Percentiles rank a stretch among this genome's conserved stretches.
These are phyloP conservation scores for Brotula barbata DNA, from an alignment of 2,797 vertebrate species.

Conservation along the genomic window DNA sequence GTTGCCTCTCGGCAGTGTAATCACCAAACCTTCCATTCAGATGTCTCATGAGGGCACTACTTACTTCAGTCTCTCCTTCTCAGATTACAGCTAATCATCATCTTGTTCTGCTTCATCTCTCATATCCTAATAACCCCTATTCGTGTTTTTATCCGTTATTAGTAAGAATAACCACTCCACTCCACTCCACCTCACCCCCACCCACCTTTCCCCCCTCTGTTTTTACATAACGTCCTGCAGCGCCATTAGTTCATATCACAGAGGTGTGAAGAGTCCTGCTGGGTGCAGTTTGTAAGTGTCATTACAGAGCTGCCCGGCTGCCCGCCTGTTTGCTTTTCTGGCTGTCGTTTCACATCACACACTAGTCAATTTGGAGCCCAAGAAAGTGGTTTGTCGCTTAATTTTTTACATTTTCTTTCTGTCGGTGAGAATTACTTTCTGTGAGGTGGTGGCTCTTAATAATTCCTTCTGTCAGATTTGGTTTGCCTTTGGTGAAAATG, in stretches of 20 bases:
- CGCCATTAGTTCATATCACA: conserved; percentile 56
- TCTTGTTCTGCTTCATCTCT: conserved; percentile 58
- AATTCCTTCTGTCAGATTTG: conserved; percentile 26
- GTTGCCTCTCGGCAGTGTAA: conserved; percentile 41
- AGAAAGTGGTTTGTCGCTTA: conserved; percentile 28
- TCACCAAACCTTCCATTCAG: conserved; percentile 58
- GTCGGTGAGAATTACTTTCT: conserved; percentile 11
- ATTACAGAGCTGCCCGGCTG: conserved; percentile 25
- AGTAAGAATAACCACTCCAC: conserved; percentile 26
- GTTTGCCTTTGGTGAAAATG: conserved; percentile 10
- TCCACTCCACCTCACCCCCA: conserved; percentile 20
- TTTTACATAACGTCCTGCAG: conserved; percentile 57
- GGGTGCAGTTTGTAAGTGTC: conserved; percentile 34
- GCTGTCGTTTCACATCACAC: conserved; percentile 43
- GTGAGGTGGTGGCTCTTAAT: conserved; percentile 19
- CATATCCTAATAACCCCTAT: conserved; percentile 50
- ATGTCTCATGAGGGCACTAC: conserved; percentile 36
- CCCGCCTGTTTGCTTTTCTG: conserved; percentile 26
- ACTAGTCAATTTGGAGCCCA: conserved; percentile 18
- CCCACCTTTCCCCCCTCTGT: conserved; percentile 21
- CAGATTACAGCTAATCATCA: conserved; percentile 66
- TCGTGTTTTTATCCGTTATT: conserved; percentile 50
- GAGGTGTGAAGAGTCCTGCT: conserved; percentile 47
- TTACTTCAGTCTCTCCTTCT: conserved; percentile 48
- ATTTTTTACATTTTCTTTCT: conserved; percentile 35